Base-by-base conservation (phyloP, 2,888 invertebrate species). In the Strigamia transsilvanica region DNA sequence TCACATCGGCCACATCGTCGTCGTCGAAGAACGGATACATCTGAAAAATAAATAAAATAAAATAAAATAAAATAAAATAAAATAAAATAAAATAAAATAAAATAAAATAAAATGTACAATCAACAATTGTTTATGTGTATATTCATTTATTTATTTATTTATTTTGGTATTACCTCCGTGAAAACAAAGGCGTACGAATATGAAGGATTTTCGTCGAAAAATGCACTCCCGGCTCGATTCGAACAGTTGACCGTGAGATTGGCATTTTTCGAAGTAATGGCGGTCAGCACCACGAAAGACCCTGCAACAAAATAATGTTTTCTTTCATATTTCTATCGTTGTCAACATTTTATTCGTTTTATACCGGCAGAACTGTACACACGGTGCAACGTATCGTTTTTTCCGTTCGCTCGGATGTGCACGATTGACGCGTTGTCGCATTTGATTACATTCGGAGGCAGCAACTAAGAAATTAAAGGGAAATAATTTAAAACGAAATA, bases 361-460 rank as follows among this genome's bases (percentile, higher is more conserved):
- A 21, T 56, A 32, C 73, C 73, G 13, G 9, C 27, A 13, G 73
- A 32, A 32, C 73, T 73, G 32, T n/a, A 73, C 32, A 73, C 13
- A 12, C 73, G 27, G 32, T 73, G 73, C n/a, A 73, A 73, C 13
- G 73, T 73, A 27, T 73, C 73, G 10, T 73, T 73, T 13, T 23
- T n/a, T 12, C 73, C 73, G 4, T 27, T 27, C 32, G 73, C 73
- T 27, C 12, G 9, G 13, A 73, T 32, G 13, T 73, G 73, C 13
- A 73, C 73, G 13, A 73, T 73, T 10, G 73, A 73, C 13, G n/a
- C 73, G 32, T 73, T 73, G 7, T 73, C 73, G 27, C 73, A 73
- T 15, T 73, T 7, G 73, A 9, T 12, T 27, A 73, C n/a, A 0
- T 27, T 10, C 23, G 73, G 73, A 9, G 5, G 3, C 15, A 27